These are phyloP conservation scores for Dyspetes luteomarginatus DNA, from an alignment of 2,888 invertebrate species.

Conservation along the genomic window DNA sequence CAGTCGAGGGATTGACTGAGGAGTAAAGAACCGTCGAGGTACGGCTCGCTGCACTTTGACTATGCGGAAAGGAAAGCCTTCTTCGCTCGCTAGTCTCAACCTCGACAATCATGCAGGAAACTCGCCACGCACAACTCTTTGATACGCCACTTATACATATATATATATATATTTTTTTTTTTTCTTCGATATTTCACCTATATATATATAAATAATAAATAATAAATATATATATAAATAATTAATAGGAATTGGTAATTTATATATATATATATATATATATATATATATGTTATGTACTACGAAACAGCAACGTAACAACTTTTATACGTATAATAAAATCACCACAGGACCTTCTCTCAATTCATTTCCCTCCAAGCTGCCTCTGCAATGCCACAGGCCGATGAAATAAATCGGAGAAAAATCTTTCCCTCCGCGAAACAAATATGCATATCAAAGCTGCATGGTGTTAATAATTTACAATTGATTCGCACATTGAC, in stretches of 20 bases:
- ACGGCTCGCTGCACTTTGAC: slow-evolving; percentile 82
- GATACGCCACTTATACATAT: slow-evolving; percentile 48
- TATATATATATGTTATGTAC: slow-evolving; percentile 25
- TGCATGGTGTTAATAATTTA: slow-evolving; percentile 40
- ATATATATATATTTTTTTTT: slow-evolving; percentile 16
- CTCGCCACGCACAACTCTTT: slow-evolving; percentile 43
- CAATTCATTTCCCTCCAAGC: slow-evolving; percentile 23
- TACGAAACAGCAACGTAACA: slow-evolving; percentile 42
- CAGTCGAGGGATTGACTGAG: slow-evolving; percentile 46
- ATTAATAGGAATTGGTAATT: slow-evolving; percentile 4
- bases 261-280: slow-evolving; percentile 16
- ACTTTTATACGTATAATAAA: slow-evolving; percentile 34
- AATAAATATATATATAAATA: no score
- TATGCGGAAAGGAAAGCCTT: slow-evolving; percentile 83
- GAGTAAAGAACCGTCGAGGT: slow-evolving; percentile 62
- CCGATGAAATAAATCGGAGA: slow-evolving; percentile 74
- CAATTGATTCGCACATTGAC: slow-evolving; percentile 39
- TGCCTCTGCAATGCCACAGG: slow-evolving; percentile 31
- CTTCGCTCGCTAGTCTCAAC: slow-evolving; percentile 60
- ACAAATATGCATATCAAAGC: slow-evolving; percentile 63
- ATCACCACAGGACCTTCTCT: slow-evolving; percentile 52
- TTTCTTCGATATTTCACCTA: no score
- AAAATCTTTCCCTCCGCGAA: slow-evolving; percentile 47
- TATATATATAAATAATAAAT: no score
- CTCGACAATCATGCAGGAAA: slow-evolving; percentile 40